phyloP scores from a whole-genome alignment of 2,113 vertebrate species.

The Podarcis muralis region DNA sequence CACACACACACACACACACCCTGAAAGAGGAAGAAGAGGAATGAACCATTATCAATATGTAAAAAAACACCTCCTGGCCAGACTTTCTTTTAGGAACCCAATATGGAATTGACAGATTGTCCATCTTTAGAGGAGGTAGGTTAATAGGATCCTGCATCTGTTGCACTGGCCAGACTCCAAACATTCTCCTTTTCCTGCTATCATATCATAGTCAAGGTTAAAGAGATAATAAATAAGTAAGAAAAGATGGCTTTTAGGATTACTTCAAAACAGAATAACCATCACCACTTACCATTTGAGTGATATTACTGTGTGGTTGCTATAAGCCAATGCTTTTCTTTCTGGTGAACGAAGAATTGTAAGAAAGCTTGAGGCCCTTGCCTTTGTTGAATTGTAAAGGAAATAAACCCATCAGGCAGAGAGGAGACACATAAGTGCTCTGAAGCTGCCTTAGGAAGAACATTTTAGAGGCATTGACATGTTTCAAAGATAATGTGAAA shows the following conservation, averaged over 20 bases:
- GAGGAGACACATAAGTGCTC: not conserved
- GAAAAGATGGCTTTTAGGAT: not conserved
- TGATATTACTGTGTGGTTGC: not conserved
- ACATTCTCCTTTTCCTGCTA: not conserved
- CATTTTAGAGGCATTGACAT: not conserved
- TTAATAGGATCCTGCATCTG: not conserved
- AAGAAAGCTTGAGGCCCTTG: not conserved
- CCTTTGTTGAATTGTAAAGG: not conserved
- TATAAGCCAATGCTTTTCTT: not conserved
- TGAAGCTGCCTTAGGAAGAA: not conserved
- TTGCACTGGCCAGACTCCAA: constrained; percentile 9
- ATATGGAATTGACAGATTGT: not conserved
- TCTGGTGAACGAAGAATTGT: not conserved
- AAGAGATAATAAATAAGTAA: not conserved
- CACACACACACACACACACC: too few relatives aligned
- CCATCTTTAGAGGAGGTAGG: not conserved
- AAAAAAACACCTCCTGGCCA: not conserved
- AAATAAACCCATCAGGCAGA: not conserved
- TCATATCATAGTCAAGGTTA: constrained; percentile 11
- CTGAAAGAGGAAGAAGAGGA: not conserved
- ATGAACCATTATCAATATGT: too few relatives aligned
- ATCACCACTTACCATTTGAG: not conserved
- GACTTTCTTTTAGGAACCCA: constrained; percentile 6
- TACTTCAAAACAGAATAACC: constrained; percentile 5
- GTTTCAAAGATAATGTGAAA: not conserved